Conservation (phyloP, 2,888 invertebrate genomes). For the Cataglyphis altisquamis region DNA sequence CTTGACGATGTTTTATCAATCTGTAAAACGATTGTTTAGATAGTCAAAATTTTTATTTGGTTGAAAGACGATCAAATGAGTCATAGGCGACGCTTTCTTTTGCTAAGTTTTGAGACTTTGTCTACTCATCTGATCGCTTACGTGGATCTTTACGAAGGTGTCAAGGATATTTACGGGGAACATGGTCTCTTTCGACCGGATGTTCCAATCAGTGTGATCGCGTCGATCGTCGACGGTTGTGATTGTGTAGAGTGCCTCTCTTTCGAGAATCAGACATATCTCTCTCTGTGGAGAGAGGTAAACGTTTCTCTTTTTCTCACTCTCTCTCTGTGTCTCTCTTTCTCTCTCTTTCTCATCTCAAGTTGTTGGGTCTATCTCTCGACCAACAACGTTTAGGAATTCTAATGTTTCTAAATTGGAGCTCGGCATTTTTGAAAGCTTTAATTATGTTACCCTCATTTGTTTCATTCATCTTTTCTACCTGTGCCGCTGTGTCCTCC, state of each 20-base stretch:
- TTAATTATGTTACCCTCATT: slow-evolving; percentile 84
- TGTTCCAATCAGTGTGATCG: slow-evolving; percentile 69
- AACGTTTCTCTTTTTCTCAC: slow-evolving; percentile 56
- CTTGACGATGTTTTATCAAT: background rate
- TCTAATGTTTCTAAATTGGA: slow-evolving; percentile 83
- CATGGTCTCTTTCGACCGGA: slow-evolving; percentile 73
- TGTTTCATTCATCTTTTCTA: slow-evolving; percentile 81
- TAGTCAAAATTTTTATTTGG: background rate
- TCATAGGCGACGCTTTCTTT: background rate
- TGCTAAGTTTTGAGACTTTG: slow-evolving; percentile 48
- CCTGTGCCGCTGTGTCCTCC: slow-evolving; percentile 43
- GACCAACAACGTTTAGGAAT: slow-evolving; percentile 81
- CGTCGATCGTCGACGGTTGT: slow-evolving; percentile 65
- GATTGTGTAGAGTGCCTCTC: slow-evolving; percentile 53
- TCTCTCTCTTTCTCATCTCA: background rate
- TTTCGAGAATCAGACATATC: slow-evolving; percentile 77
- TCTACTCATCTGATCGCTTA: slow-evolving; percentile 40
- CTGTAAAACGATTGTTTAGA: background rate
- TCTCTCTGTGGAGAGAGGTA: slow-evolving; percentile 79
- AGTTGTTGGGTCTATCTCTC: slow-evolving; percentile 64
- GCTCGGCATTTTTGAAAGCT: slow-evolving; percentile 78
- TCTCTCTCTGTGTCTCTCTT: background rate
- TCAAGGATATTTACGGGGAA: slow-evolving; percentile 71
- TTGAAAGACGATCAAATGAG: background rate
- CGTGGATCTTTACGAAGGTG: slow-evolving; percentile 67